Base-by-base conservation (phyloP, 2,113 vertebrate species). In the Poeciliopsis retropinna region DNA sequence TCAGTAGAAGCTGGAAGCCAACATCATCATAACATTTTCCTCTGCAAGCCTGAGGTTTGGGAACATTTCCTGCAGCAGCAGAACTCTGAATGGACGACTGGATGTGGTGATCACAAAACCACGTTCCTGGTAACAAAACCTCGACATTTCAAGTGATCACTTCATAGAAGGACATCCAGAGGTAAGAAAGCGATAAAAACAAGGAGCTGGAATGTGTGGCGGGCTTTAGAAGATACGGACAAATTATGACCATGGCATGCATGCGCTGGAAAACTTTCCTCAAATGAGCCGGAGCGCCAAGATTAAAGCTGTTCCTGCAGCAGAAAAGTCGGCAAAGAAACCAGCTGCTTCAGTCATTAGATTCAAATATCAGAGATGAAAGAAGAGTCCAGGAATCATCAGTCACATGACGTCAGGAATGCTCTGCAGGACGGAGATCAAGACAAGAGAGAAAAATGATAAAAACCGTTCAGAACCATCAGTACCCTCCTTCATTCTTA, bases 21-120 rank as follows among this genome's bases (percentile, higher is more conserved):
- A 83, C 61, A 62, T 68, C 72, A 82, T 83, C 81, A 70, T 79
- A 78, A 88, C 30, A 82, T 83, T 90, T 91, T 91, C 86, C 90
- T 67, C 44, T 75, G 37, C 57, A 71, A 78, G 51, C 37, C 39
- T 81, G 83, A 76, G 78, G 83, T 71, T 82, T 31, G 37, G 78
- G 85, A 72, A 77, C 67, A 67, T 87, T 84, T 79, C 67, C 67
- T 75, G 47, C 76, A 80, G 83, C 30, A 73, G 76, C 67, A 71
- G 80, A 81, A 71, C 27, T 77, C 9, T 61, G 69, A 79, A 30
- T 15, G 19, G 47, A 78, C 29, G 57, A 79, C 0, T 81, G 78
- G 70, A 79, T 84, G 14, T 64, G 73, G 39, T 31, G 70, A 72
- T 72, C 32, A 73, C 69, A 78, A 73, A 85, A 79, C 76, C 65